phyloP scores from a whole-genome alignment of 2,888 invertebrate genomes.

The Ephialtes manifestator region DNA sequence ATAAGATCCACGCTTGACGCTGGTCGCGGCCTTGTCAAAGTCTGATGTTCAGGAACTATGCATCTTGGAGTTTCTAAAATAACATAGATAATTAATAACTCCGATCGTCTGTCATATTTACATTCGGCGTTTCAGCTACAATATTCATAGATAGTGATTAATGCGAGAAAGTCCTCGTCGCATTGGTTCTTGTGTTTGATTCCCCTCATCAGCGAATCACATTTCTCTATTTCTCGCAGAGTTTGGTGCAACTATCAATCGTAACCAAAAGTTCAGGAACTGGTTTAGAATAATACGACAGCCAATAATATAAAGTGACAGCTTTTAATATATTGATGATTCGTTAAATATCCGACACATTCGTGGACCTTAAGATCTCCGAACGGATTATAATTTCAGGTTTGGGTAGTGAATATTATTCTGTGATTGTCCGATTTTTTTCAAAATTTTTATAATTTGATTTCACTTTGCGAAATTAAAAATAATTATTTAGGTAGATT shows the following conservation, averaged over 20 bases:
- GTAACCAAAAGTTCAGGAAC: neutral
- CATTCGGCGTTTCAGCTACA: neutral
- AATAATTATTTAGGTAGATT: too few species aligned
- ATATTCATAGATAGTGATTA: neutral
- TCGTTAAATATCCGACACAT: too few species aligned
- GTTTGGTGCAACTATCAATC: neutral
- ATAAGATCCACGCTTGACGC: constrained; percentile 47
- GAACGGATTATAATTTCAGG: too few species aligned
- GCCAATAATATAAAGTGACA: neutral
- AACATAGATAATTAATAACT: constrained; percentile 20
- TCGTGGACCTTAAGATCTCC: too few species aligned
- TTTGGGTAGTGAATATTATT: too few species aligned
- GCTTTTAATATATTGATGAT: too few species aligned
- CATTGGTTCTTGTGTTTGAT: neutral
- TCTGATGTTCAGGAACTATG: constrained; percentile 68
- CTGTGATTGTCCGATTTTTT: too few species aligned
- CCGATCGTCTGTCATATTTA: neutral
- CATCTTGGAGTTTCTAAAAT: constrained; percentile 76
- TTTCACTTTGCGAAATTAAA: too few species aligned
- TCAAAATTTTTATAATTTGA: too few species aligned
- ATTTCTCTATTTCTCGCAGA: neutral
- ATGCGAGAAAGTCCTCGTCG: neutral
- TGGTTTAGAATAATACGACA: neutral
- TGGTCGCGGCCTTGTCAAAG: constrained; percentile 62
- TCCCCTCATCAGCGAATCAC: neutral